phyloP scores from a whole-genome alignment of 2,797 vertebrate genomes.

The Argentina silus region DNA sequence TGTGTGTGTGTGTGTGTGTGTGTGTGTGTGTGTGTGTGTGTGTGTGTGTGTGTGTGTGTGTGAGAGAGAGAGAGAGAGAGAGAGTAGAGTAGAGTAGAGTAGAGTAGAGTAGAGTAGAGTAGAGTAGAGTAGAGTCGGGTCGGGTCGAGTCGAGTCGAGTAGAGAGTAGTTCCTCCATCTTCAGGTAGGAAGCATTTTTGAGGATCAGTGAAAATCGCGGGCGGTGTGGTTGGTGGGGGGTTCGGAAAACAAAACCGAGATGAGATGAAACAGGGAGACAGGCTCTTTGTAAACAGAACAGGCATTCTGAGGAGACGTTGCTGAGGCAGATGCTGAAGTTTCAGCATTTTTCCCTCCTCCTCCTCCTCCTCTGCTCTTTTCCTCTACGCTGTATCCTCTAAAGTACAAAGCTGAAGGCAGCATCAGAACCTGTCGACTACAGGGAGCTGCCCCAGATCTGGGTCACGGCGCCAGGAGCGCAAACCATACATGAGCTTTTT shows the following conservation, averaged over 20 bases:
- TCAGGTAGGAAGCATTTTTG: conserved; percentile 10
- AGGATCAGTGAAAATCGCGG: conserved; percentile 13
- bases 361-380: conserved; percentile 11
- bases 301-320: conserved; percentile 11
- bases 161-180: background rate
- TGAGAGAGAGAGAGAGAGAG: background rate
- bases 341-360: conserved; percentile 6
- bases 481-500: conserved; percentile 15
- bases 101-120: too few relatives aligned
- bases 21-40: background rate
- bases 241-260: background rate
- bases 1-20: background rate
- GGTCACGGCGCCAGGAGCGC: conserved; percentile 26
- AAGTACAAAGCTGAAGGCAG: conserved; percentile 19
- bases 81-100: background rate
- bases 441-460: conserved; percentile 25
- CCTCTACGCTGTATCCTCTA: conserved; percentile 5
- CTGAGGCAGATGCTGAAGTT: conserved; percentile 24
- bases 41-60: background rate
- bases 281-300: conserved; percentile 23
- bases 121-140: too few relatives aligned
- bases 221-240: conserved; percentile 7
- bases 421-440: conserved; percentile 18
- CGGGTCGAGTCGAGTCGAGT: too few relatives aligned
- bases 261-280: conserved; percentile 17